phyloP scores from a whole-genome alignment of 2,888 invertebrate species.

The Trachelus troglodyta region DNA sequence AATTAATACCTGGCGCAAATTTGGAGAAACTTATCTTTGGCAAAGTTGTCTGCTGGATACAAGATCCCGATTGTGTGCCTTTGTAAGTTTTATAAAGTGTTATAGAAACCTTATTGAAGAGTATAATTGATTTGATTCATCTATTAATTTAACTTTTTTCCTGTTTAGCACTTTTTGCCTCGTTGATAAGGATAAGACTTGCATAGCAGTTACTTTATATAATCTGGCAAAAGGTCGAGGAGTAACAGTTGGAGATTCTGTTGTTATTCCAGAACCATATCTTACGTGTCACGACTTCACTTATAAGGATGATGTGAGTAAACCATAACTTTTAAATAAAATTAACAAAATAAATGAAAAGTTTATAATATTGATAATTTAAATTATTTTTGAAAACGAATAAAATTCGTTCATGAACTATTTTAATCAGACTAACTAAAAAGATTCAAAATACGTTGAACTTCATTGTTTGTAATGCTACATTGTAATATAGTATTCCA shows the following conservation, averaged over 20 bases:
- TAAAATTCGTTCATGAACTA: neutral
- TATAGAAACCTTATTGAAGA: neutral
- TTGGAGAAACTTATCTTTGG: constrained; percentile 77
- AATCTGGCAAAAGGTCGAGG: constrained; percentile 86
- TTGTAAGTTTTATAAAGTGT: constrained; percentile 72
- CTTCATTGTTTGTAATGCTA: constrained; percentile 18
- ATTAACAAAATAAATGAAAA: neutral
- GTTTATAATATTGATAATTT: neutral
- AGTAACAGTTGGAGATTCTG: constrained; percentile 85
- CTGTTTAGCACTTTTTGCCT: constrained; percentile 82
- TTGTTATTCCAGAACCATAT: constrained; percentile 83
- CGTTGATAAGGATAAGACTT: constrained; percentile 78
- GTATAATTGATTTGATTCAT: constrained; percentile 5
- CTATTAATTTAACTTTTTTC: constrained; percentile 1
- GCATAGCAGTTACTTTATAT: constrained; percentile 83
- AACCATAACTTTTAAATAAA: constrained; percentile 18
- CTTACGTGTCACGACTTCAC: constrained; percentile 72
- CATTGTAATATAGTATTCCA: neutral
- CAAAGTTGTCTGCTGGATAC: constrained; percentile 84
- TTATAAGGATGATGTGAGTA: constrained; percentile 70
- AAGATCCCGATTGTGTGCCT: constrained; percentile 80
- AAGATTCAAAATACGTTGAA: constrained; percentile 15
- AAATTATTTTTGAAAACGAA: neutral
- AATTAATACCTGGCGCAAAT: constrained; percentile 75
- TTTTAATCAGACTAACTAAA: neutral